Base-by-base conservation (phyloP, 2,888 invertebrate genomes). In the Meloe dianella region DNA sequence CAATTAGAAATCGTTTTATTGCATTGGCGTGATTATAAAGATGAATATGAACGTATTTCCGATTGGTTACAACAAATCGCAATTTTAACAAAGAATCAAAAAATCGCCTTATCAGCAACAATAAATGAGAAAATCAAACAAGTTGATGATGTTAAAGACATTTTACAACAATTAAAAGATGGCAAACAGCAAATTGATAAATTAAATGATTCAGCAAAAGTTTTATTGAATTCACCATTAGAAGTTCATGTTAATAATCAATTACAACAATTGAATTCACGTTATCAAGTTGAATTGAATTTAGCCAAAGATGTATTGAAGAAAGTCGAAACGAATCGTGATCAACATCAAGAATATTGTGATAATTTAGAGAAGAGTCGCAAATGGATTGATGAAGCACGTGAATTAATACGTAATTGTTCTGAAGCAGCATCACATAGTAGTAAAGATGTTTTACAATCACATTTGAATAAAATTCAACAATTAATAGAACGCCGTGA, bases 51-150 rank as follows among this genome's bases (percentile, higher is more conserved):
- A 81, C 89, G 94, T 68, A 84, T 96, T 17, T 94, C 94, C 61
- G 96, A 96, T 81, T 96, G 96, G 96, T 83, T 96, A 32, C 96
- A 96, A 78, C 95, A 96, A 82, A 94, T 94, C 78, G 95, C 96
- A 77, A 94, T 95, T 76, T 87, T 95, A 9, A 92, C 95, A 12
- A 96, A 96, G 81, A 94, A 94, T 65, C 94, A 96, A 77, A 96
- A 96, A 83, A 89, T 94, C 27, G 92, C 93, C 24, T 85, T 95
- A 12, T 87, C 93, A 27, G 90, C 94, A 2, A 93, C 91, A 64
- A 86, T 94, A 0, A 87, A 89, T 60, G 96, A 96, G 76, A 96
- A 96, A 79, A 89, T 90, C 71, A 93, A 91, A 70, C 95, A 95
- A 85, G 94, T 95, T 0, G 87, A 87, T 60, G 93, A 94, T 78